Conservation (phyloP, 1,140 invertebrate species). For the Grapholita molesta region DNA sequence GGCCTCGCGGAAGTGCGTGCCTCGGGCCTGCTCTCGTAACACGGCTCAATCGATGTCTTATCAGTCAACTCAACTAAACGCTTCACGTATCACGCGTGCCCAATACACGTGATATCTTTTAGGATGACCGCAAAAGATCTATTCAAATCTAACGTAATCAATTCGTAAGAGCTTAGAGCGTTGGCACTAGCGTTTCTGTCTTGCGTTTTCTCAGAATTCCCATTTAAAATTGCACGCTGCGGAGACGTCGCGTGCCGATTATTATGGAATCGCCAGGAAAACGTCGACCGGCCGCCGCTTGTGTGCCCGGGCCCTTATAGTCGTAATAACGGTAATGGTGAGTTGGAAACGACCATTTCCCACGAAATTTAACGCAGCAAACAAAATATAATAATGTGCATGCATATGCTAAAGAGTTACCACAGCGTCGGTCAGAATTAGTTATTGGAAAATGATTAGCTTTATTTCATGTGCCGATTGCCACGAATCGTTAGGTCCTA, state of each 20-base stretch:
- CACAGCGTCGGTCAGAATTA: conserved; percentile 31
- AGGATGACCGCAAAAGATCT: neutral
- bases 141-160: conserved; percentile 10
- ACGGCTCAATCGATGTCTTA: conserved; percentile 39
- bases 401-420: conserved; percentile 11
- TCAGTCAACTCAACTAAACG: conserved; percentile 28
- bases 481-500: conserved; percentile 41
- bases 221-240: too few species aligned
- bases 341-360: neutral
- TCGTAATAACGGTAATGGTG: neutral
- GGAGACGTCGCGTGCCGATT: too few species aligned
- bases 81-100: conserved; percentile 13
- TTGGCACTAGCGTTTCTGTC: too few species aligned
- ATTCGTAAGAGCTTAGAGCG: neutral
- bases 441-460: conserved; percentile 47
- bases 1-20: conserved; percentile 74
- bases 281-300: too few species aligned
- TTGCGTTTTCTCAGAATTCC: too few species aligned
- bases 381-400: neutral
- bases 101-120: conserved; percentile 5
- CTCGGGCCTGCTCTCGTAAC: conserved; percentile 62
- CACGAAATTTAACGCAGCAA: neutral
- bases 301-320: too few species aligned
- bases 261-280: too few species aligned
- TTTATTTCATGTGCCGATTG: conserved; percentile 38